Conservation (phyloP, 2,888 invertebrate species). For the Philopedon plagiatum region DNA sequence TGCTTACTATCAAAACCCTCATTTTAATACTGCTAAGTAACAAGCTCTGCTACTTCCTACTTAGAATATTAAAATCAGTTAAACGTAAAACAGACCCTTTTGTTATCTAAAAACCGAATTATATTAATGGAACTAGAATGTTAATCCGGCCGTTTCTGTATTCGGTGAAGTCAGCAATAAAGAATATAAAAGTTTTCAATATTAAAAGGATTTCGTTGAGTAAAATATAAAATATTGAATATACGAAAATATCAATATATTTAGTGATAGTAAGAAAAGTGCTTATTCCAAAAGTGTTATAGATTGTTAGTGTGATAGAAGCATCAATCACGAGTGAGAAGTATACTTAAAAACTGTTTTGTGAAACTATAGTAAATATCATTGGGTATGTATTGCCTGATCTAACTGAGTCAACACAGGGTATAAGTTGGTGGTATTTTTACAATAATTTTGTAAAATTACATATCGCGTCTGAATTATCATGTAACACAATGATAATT, state of each 20-base stretch:
- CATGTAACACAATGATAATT: too few species aligned
- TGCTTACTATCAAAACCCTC: conserved; percentile 34
- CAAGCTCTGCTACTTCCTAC: conserved; percentile 16
- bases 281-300: too few species aligned
- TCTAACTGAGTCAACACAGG: too few species aligned
- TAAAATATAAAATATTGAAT: not conserved
- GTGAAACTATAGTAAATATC: too few species aligned
- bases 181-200: conserved; percentile 2
- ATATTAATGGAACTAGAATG: conserved; percentile 25
- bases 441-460: too few species aligned
- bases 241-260: not conserved
- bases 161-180: conserved; percentile 1
- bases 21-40: conserved; percentile 40
- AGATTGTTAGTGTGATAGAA: too few species aligned
- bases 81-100: conserved; percentile 33
- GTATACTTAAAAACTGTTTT: too few species aligned
- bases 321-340: too few species aligned
- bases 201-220: conserved; percentile 3
- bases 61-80: conserved; percentile 40
- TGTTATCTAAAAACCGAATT: conserved; percentile 29
- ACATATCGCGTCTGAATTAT: too few species aligned
- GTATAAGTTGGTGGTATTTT: too few species aligned
- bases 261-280: too few species aligned
- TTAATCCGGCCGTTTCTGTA: conserved; percentile 13
- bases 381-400: too few species aligned